Base-by-base conservation (phyloP, 2,797 vertebrate genomes). In the Pteronotus mesoamericanus region DNA sequence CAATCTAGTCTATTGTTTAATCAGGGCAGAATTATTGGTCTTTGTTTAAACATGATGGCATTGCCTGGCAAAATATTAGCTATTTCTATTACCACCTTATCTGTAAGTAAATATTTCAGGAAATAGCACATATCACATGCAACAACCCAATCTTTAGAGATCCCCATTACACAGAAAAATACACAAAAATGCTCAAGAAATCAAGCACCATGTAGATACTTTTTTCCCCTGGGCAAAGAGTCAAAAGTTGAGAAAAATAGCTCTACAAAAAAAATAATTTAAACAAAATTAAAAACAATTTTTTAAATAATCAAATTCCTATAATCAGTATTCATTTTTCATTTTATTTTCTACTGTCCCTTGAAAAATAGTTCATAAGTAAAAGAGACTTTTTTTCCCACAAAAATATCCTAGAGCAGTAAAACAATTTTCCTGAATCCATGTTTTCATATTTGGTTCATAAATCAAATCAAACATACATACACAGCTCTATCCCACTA, bases 211-310 rank as follows among this genome's bases (percentile, higher is more conserved):
- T 39, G 4, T 4, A 85, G 44, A 75, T 34, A 86, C 4, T 82
- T 86, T 55, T 78, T 95, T 89, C 87, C 29, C n/a, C 14, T 44
- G 22, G 12, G 9, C 24, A 84, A 78, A 75, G 2, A 78, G 26
- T 82, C 24, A 82, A 88, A 92, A 83, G 16, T 92, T 80, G 66
- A 94, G 37, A 74, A 77, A 94, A 94, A 82, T 10, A 91, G 42
- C 61, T 79, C 42, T 80, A 24, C 24, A 51, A 75, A 4, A 77
- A 91, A 46, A 37, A 75, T 57, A 80, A 53, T 64, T 59, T 59
- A 4, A 59, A 71, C 6, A 86, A 94, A 95, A 83, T 12, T 42
- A 86, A 87, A 66, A 9, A 3, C 11, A 55, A 42, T 22, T n/a
- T 78, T 88, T 79, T 5, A 0, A 86, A 85, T 66, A 5, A 59